Conservation (phyloP, 2,113 vertebrate species). For the Hypocryptadius cinnamomeus region DNA sequence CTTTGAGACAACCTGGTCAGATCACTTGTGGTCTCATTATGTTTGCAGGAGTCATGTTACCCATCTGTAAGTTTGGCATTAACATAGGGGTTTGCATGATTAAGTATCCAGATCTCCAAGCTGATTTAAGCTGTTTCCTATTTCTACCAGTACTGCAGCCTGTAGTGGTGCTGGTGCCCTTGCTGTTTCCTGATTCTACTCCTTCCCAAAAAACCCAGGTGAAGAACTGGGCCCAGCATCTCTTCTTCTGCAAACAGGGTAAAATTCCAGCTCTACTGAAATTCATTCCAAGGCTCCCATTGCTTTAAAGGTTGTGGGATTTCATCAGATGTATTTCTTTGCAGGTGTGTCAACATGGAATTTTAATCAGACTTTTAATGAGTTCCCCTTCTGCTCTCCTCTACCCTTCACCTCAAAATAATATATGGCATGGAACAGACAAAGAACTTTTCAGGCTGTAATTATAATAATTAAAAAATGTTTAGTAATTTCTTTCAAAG, state of each 20-base stretch:
- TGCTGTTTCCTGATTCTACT: background rate
- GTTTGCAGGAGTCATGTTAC: background rate
- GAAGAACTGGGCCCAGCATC: background rate
- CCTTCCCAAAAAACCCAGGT: background rate
- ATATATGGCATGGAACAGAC: slow-evolving; percentile 8
- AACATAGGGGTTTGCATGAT: background rate
- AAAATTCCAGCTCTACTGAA: background rate
- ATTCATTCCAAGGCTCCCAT: background rate
- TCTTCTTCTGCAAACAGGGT: background rate
- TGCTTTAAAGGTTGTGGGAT: background rate
- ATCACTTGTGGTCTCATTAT: background rate
- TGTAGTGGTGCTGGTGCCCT: background rate
- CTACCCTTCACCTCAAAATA: slow-evolving; percentile 34
- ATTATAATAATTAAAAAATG: slow-evolving; percentile 38
- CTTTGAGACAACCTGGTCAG: background rate
- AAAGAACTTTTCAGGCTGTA: slow-evolving; percentile 29
- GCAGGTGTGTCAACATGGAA: slow-evolving; percentile 35
- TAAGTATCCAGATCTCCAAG: background rate
- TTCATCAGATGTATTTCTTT: background rate
- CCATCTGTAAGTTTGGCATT: background rate
- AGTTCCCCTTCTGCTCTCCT: slow-evolving; percentile 44
- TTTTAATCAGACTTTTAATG: slow-evolving; percentile 46
- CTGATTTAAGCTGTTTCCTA: background rate
- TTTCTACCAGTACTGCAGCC: background rate
- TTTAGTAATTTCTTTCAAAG: slow-evolving; percentile 50